A percentile compares a stretch with the other conserved stretches of the same genome.
Evolutionary conservation across 1,140 invertebrate genomes (phyloP).

Genomic region (Brachionus asplanchnoidis): DNA sequence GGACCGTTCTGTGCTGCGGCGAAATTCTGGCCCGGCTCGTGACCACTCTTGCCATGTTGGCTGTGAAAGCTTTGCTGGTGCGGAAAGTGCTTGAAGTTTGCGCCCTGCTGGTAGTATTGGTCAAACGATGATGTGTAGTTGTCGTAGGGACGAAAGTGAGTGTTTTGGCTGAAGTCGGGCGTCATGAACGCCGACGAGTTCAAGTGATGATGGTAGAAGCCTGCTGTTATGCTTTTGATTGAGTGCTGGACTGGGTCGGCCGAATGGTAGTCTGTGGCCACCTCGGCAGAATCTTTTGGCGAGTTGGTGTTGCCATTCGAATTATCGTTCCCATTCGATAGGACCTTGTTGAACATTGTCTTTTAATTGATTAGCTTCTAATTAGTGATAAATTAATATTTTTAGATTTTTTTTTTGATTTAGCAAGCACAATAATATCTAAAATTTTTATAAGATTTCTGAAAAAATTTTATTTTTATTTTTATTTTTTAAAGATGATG

Average conservation of each 20-base stretch:
- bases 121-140: background rate
- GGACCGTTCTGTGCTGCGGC: background rate
- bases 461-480: background rate
- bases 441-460: constrained; percentile 29
- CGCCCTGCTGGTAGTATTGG: background rate
- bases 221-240: background rate
- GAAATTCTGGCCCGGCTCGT: background rate
- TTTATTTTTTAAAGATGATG: background rate
- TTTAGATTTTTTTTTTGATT: too few relatives aligned
- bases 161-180: background rate
- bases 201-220: constrained; percentile 25
- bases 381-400: too few relatives aligned
- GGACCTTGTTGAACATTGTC: constrained; percentile 30
- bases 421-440: background rate
- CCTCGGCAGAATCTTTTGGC: background rate
- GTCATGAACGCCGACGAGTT: constrained; percentile 2
- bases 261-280: too few relatives aligned
- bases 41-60: background rate
- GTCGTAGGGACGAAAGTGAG: background rate
- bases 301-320: constrained; percentile 14
- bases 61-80: background rate
- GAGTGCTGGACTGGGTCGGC: background rate
- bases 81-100: background rate
- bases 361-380: background rate
- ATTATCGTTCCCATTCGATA: constrained; percentile 24